Base-by-base conservation (phyloP, 2,113 vertebrate genomes). In the Quiscalus mexicanus region DNA sequence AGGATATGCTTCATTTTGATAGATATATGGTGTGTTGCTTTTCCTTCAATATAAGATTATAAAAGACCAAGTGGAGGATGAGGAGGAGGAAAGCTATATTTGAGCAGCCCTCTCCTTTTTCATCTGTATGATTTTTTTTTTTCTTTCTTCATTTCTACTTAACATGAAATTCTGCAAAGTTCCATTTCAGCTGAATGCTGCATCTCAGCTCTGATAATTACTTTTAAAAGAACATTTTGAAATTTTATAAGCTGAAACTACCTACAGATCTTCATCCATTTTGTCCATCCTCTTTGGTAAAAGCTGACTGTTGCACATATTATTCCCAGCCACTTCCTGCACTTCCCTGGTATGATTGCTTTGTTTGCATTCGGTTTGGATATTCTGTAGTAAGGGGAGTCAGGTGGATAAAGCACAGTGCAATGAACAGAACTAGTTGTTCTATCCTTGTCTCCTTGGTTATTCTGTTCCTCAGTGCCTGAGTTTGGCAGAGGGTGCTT, bases 181-280 rank as follows among this genome's bases (percentile, higher is more conserved):
- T 91, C 44, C 0, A 5, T 90, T 87, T 82, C 49, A 75, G 22
- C 76, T 78, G 64, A 81, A 60, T 80, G 73, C 84, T 89, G 42
- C 44, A 50, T 44, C 60, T 88, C 55, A 3, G 27, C 33, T 89
- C 42, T 74, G 90, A 78, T 60, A 94, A 82, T 89, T 91, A 58
- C 19, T 56, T 92, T 55, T 84, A 56, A 89, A 87, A 92, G 71
- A 79, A 84, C 68, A 78, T 93, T 92, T 86, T 74, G 68, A 87
- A 84, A 92, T 86, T 59, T 22, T 47, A 6, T 41, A 55, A 70
- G 27, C 50, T 92, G 68, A 84, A 92, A 47, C 39, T 44, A 30
- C 56, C 27, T 67, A 27, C 59, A 78, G 68, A 81, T 84, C 53
- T 78, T 89, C 77, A 64, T 60, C 49, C 53, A 15, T 75, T 75